A percentile compares a stretch with the other conserved stretches of the same genome.
These are phyloP conservation scores for Pteria penguin DNA, from an alignment of 2,888 invertebrate genomes.

Conservation along the genomic window DNA sequence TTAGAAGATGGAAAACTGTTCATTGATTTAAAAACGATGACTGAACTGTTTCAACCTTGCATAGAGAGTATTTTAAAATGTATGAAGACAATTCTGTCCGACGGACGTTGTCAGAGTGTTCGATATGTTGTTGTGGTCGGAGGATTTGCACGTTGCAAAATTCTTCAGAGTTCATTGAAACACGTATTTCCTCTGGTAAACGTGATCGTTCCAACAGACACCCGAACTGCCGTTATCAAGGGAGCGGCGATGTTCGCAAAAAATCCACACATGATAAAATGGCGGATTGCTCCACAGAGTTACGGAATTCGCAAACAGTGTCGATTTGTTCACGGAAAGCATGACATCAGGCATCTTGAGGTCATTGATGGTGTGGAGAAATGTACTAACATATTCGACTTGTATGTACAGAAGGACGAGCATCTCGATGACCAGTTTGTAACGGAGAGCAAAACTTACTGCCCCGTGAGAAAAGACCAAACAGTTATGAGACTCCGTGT, in stretches of 20 bases:
- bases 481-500: neutral
- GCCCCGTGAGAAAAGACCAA: neutral
- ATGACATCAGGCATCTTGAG: neutral
- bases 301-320: neutral
- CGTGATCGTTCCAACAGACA: neutral
- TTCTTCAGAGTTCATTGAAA: neutral
- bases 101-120: neutral
- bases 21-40: neutral
- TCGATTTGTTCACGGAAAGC: neutral
- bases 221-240: neutral
- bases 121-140: constrained; percentile 26
- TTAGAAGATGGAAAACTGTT: neutral
- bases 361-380: neutral
- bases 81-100: constrained; percentile 1
- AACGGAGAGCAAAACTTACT: neutral
- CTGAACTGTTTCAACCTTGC: constrained; percentile 15
- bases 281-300: neutral
- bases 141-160: neutral
- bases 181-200: neutral
- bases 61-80: constrained; percentile 17
- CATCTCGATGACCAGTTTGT: neutral
- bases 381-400: neutral
- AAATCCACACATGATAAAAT: neutral
- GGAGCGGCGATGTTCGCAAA: neutral
- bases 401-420: neutral